Evolutionary conservation across 1,140 invertebrate genomes (phyloP).

Genomic region (Tachypleus tridentatus): DNA sequence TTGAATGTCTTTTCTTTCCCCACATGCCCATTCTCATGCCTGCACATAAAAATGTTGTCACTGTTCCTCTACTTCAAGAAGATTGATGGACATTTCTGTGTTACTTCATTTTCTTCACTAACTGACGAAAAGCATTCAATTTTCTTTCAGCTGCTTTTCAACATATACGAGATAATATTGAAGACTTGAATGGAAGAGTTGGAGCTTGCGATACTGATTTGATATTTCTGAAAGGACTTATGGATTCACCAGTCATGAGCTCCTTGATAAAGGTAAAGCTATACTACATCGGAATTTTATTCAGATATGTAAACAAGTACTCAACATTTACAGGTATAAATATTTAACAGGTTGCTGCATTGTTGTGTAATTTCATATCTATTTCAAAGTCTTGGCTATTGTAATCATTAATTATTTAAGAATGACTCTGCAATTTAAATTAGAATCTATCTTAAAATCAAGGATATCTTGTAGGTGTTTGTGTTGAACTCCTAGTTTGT

Average conservation of each 20-base stretch:
- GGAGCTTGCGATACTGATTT: conserved; percentile 51
- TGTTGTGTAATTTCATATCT: too few relatives aligned
- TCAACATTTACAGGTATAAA: background rate
- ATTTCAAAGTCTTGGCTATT: too few relatives aligned
- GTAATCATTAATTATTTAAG: too few relatives aligned
- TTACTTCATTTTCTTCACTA: background rate
- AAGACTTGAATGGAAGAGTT: conserved; percentile 40
- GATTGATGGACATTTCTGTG: background rate
- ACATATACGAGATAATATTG: conserved; percentile 47
- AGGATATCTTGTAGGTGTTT: too few relatives aligned
- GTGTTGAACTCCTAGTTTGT: too few relatives aligned
- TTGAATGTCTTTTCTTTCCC: background rate
- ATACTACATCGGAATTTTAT: background rate
- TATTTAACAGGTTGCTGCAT: too few relatives aligned
- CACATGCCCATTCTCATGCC: too few relatives aligned
- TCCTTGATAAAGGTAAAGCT: conserved; percentile 45
- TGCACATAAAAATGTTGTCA: background rate
- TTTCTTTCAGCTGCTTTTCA: conserved; percentile 48
- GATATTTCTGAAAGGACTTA: conserved; percentile 50
- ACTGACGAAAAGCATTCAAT: background rate
- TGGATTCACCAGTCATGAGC: conserved; percentile 49
- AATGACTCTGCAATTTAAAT: too few relatives aligned
- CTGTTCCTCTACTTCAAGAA: background rate
- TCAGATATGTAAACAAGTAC: background rate
- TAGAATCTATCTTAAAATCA: too few relatives aligned